A percentile compares a stretch with the other conserved stretches of the same genome.
phyloP scores from a whole-genome alignment of 1,140 invertebrate genomes.

The Cecropterus lyciades region DNA sequence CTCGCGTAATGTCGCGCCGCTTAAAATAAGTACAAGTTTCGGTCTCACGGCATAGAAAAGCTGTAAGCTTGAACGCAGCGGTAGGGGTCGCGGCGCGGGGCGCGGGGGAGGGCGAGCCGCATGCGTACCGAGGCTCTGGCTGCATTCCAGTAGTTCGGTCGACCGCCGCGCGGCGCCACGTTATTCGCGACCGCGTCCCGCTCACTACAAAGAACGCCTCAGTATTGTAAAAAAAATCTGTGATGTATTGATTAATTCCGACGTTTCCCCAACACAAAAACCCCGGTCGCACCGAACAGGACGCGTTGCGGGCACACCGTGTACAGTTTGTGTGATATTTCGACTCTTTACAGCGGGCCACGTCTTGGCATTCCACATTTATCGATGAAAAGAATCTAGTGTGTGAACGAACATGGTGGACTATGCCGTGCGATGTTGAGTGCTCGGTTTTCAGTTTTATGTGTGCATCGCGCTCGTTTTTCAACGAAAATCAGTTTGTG shows the following conservation, averaged over 20 bases:
- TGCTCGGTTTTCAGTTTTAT: constrained; percentile 64
- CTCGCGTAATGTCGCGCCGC: constrained; percentile 31
- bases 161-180: constrained; percentile 70
- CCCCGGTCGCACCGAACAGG: constrained; percentile 39
- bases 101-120: constrained; percentile 56
- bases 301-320: constrained; percentile 42
- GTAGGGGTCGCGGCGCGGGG: constrained; percentile 45
- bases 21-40: constrained; percentile 26
- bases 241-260: constrained; percentile 84
- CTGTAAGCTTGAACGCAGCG: constrained; percentile 65
- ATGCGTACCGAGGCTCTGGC: constrained; percentile 68
- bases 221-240: constrained; percentile 81
- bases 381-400: constrained; percentile 83
- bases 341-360: constrained; percentile 66
- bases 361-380: constrained; percentile 82
- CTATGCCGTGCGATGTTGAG: constrained; percentile 62
- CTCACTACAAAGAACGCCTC: constrained; percentile 81
- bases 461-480: constrained; percentile 63
- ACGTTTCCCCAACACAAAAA: constrained; percentile 66
- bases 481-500: constrained; percentile 53
- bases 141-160: constrained; percentile 78
- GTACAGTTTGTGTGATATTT: constrained; percentile 54
- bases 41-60: constrained; percentile 57
- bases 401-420: constrained; percentile 77
- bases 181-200: constrained; percentile 54